Conservation (phyloP, 1,140 invertebrate species). For the Vanessa atalanta region DNA sequence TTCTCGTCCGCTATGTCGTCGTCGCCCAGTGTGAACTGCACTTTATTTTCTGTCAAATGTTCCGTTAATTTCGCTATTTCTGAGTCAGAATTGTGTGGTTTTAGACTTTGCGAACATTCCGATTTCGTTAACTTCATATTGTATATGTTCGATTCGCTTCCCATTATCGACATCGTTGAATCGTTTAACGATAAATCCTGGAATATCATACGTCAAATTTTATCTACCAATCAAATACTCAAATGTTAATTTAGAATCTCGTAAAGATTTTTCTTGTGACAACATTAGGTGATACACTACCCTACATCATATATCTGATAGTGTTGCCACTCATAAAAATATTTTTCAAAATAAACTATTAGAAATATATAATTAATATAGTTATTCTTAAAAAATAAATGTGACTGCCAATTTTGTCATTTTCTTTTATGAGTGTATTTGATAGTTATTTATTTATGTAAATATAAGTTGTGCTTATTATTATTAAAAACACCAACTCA, state of each 20-base stretch:
- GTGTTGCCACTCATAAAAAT: no score
- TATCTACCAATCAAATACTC: no score
- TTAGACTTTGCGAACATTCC: slow-evolving; percentile 45
- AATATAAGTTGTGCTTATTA: no score
- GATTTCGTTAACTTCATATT: slow-evolving; percentile 59
- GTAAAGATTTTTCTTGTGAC: neutral
- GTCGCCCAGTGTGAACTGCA: slow-evolving; percentile 64
- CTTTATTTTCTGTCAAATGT: slow-evolving; percentile 35
- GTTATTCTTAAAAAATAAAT: no score
- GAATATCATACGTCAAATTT: slow-evolving; percentile 30
- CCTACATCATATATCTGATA: no score
- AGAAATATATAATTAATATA: no score
- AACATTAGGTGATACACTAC: no score
- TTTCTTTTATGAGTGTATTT: no score
- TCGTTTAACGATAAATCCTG: slow-evolving; percentile 63
- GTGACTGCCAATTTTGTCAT: no score
- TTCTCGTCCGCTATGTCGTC: slow-evolving; percentile 42
- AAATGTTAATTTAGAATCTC: no score
- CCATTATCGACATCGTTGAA: slow-evolving; percentile 76
- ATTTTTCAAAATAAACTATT: no score
- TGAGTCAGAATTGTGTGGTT: slow-evolving; percentile 74
- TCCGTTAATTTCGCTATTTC: slow-evolving; percentile 60
- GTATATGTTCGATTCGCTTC: slow-evolving; percentile 76
- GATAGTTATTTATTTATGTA: no score
- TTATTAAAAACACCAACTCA: slow-evolving; percentile 31